Evolutionary conservation across 2,113 vertebrate genomes (phyloP), one percentile per base, ranked within the genome.

Genomic region (Uria aalge): DNA sequence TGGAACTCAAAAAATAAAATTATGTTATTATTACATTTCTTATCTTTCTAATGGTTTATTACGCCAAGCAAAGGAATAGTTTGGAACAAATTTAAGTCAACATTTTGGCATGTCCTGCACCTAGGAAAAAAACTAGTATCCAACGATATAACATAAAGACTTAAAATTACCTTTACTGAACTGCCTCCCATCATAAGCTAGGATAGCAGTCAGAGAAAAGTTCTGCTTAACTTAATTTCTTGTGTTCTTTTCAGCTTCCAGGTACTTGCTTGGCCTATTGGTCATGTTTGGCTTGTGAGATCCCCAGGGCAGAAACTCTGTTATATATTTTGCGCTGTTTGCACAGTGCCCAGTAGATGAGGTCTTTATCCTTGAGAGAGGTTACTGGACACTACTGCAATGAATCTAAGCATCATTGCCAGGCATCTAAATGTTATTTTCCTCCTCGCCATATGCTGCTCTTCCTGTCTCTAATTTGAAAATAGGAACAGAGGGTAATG

Each of bases 1-100:
- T 88, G 94, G 67, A 92, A 92, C 47, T 78, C 55, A 83, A 90
- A 96, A 95, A 90, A 93, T 69, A 91, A 52, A 92, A 95, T 96
- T 92, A 95, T 29, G 45, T 17, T 80, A 78, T 83, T 93, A 93
- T 78, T 92, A 64, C 13, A 91, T 89, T 94, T 93, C n/a, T 93
- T 94, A 74, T 92, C 27, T 91, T 94, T 78, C 64, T 84, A 87
- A 87, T 89, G 53, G 20, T 90, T 94, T 88, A 79, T 81, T 73
- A 76, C 38, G 14, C 32, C 66, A 91, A 94, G 73, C 6, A 78
- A 89, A 94, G 40, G 36, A 94, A 69, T 56, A 84, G 2, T 11
- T 87, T 30, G 36, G n/a, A 85, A 78, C 22, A 85, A 92, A 91
- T 20, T 72, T 73, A 30, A 69, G 53, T 34, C 43, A 48, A 48